Evolutionary conservation across 2,113 vertebrate species (phyloP), one percentile per base, ranked within the genome.

Genomic region (Oreochromis aureus): DNA sequence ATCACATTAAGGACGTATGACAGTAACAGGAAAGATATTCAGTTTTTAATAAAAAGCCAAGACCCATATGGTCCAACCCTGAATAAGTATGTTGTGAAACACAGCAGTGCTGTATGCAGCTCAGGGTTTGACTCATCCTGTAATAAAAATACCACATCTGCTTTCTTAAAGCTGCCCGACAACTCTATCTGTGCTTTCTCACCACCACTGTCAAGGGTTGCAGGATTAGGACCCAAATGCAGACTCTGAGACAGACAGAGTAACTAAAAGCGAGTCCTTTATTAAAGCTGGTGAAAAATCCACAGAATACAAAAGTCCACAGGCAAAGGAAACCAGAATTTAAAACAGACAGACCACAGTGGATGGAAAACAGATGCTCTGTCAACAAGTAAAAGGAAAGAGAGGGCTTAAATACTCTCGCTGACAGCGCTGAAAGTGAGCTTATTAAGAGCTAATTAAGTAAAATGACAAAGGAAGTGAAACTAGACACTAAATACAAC

Each of bases 71-170:
- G 5, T 22, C 58, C 84, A 80, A 3, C 30, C 46, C 39, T 41
- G 39, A 83, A 69, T 56, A 76, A 19, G 19, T 63, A 24, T 16
- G 51, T 48, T 71, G 46, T 80, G 53, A 86, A 84, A 84, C 66
- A 44, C 13, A 51, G 16, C 22, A 34, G 15, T 18, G 34, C 44
- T 34, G 58, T n/a, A 22, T 58, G 56, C 56, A 81, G 71, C 27
- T n/a, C 24, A 41, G 19, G 6, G 24, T 32, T 88, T 82, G 88
- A 92, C 44, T 87, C 90, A 86, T 80, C 51, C 59, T 66, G 30
- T 84, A 81, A 83, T 85, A 80, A 82, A 83, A 69, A 19, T 22
- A 16, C 32, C 36, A 84, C 91, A 90, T 87, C 82, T 86, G 86
- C 80, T 48, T 48, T 46, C 73, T 53, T 78, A 78, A 78, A 78